Evolutionary conservation across 2,113 vertebrate genomes (phyloP), one percentile per base, ranked within the genome.

Genomic region (Glaucidium brasilianum): DNA sequence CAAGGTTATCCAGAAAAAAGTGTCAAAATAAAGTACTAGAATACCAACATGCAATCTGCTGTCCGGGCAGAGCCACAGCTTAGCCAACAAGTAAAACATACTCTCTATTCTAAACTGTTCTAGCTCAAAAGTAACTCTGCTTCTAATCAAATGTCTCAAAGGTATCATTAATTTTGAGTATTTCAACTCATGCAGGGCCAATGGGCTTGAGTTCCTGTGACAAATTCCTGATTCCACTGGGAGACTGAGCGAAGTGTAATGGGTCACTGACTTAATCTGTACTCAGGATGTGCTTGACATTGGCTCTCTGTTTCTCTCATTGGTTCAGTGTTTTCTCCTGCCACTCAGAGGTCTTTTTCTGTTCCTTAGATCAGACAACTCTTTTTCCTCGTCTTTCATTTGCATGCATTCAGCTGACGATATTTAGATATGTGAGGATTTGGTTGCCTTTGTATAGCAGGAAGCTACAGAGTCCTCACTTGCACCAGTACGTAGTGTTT

Each of bases 391-490:
- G 67, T 82, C 76, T 78, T 89, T 49, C 39, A 92, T 95, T 97
- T 97, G 89, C 91, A 79, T 95, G 80, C 39, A 15, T 95, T 94
- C 92, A 37, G 16, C 53, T 91, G 91, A 73, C 17, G 43, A n/a
- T 82, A 79, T 88, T 95, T 91, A 92, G 88, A 88, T 87, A 50
- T 73, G 80, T 90, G 74, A 92, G 84, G 84, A 85, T 92, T 94
- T 95, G 95, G 53, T 89, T 95, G 82, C 89, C 73, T 95, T 94
- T 96, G 92, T 95, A 11, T 15, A 91, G 71, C 86, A 96, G 92
- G 81, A 95, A 96, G 91, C 95, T 80, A 50, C 4, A 5, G 68
- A 84, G 60, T 84, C 83, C 89, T 89, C 32, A 6, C 85, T 94
- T 91, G 95, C 76, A 49, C 73, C 20, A 60, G 22, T 79, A 30